Conservation (phyloP, 2,113 vertebrate species). For the Microtus oregoni region DNA sequence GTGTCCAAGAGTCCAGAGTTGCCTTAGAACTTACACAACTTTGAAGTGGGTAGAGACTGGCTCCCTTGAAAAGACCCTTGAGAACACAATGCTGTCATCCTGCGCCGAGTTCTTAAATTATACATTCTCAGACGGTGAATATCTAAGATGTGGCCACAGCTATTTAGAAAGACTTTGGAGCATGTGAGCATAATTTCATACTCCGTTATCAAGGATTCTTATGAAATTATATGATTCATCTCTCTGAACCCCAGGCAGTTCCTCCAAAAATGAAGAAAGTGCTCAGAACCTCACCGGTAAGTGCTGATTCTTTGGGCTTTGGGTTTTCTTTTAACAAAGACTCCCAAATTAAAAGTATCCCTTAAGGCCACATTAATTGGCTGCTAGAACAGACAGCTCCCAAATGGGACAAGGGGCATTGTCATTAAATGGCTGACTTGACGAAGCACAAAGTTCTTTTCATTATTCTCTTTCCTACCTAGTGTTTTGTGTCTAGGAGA, state of each 20-base stretch:
- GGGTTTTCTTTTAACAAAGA: slow-evolving; percentile 65
- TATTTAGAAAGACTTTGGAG: slow-evolving; percentile 74
- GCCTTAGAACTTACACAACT: not conserved
- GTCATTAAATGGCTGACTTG: slow-evolving; percentile 45
- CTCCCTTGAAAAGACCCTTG: slow-evolving; percentile 3
- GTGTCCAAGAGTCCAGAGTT: not conserved
- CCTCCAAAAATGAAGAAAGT: slow-evolving; percentile 14
- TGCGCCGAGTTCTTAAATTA: slow-evolving; percentile 67
- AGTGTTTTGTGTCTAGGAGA: slow-evolving; percentile 62
- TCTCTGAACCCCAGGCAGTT: slow-evolving; percentile 56
- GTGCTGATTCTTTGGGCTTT: not conserved
- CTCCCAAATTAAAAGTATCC: slow-evolving; percentile 62
- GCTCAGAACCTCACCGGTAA: slow-evolving; percentile 41
- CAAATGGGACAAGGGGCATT: slow-evolving; percentile 51
- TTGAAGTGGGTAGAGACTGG: not conserved
- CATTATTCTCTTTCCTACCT: slow-evolving; percentile 30
- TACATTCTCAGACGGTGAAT: slow-evolving; percentile 82
- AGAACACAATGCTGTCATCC: slow-evolving; percentile 47
- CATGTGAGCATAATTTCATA: slow-evolving; percentile 74
- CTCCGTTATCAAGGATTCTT: slow-evolving; percentile 66
- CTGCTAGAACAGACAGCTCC: slow-evolving; percentile 44
- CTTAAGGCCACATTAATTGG: slow-evolving; percentile 57
- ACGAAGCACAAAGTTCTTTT: slow-evolving; percentile 48
- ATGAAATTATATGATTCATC: slow-evolving; percentile 70
- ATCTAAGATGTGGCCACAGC: slow-evolving; percentile 72